Conservation (phyloP, 2,113 vertebrate genomes). For the Loxodonta africana region DNA sequence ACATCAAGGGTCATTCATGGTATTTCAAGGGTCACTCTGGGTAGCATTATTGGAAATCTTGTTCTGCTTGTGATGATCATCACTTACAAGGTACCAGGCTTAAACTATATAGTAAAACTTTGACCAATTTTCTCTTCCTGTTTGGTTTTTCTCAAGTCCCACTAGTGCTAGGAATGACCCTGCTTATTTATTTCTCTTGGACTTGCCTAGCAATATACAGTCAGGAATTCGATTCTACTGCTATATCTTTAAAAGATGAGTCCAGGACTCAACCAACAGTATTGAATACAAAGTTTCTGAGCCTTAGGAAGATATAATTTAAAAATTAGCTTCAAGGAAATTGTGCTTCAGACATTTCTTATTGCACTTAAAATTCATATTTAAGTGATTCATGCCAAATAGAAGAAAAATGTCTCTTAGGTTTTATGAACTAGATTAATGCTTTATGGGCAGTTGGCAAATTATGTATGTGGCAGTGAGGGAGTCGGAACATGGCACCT, state of each 20-base stretch:
- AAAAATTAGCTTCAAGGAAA: conserved; percentile 46
- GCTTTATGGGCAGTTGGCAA: background rate
- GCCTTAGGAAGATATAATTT: conserved; percentile 8
- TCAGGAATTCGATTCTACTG: background rate
- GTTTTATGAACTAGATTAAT: conserved; percentile 43
- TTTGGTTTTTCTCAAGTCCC: background rate
- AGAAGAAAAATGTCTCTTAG: background rate
- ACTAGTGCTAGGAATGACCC: background rate
- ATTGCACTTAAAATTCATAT: conserved; percentile 44
- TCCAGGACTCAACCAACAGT: background rate
- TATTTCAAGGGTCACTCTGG: background rate
- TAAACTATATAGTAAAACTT: background rate
- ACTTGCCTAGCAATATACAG: background rate
- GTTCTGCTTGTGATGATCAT: background rate
- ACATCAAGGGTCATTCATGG: background rate
- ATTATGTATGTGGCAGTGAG: background rate
- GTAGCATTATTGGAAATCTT: background rate
- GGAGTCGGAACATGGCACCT: background rate
- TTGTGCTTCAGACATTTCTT: conserved; percentile 45
- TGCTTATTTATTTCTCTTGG: background rate
- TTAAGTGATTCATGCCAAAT: conserved; percentile 36
- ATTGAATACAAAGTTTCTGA: background rate
- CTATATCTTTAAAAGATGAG: conserved; percentile 8
- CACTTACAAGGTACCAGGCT: background rate
- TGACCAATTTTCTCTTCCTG: background rate